These are phyloP conservation scores for Ceratosolen solmsi DNA, from an alignment of 1,140 invertebrate species.

Conservation along the genomic window DNA sequence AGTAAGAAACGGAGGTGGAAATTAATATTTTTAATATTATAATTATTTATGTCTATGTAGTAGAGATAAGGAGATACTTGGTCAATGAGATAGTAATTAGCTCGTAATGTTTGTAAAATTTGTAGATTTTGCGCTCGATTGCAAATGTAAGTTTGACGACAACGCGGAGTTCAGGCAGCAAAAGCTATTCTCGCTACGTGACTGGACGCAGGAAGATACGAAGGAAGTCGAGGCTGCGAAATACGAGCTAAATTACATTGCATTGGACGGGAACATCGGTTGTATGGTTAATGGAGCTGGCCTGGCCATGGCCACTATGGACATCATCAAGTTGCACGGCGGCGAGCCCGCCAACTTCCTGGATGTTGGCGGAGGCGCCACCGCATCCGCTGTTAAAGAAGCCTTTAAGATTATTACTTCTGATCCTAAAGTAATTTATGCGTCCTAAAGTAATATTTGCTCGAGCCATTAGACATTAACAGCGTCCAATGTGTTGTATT, in stretches of 20 bases:
- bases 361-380: slow-evolving; percentile 97
- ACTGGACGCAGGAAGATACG: slow-evolving; percentile 93
- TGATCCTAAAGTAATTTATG: slow-evolving; percentile 85
- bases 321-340: slow-evolving; percentile 95
- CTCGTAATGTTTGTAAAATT: too few species aligned
- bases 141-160: slow-evolving; percentile 96
- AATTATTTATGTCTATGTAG: too few species aligned
- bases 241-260: slow-evolving; percentile 96
- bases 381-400: slow-evolving; percentile 91
- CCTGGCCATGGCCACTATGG: slow-evolving; percentile 99
- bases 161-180: slow-evolving; percentile 97
- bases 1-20: too few species aligned
- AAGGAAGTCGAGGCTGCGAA: slow-evolving; percentile 95
- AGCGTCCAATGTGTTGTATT: too few species aligned
- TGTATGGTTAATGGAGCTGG: slow-evolving; percentile 97
- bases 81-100: too few species aligned
- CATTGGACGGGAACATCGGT: slow-evolving; percentile 90
- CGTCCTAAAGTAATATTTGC: too few species aligned
- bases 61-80: too few species aligned
- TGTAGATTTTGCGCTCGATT: slow-evolving; percentile 93
- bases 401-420: slow-evolving; percentile 96
- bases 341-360: slow-evolving; percentile 96
- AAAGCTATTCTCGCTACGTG: slow-evolving; percentile 88
- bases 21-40: too few species aligned
- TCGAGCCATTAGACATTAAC: too few species aligned